Evolutionary conservation across 2,797 vertebrate genomes (phyloP).

Genomic region (Phoebastria nigripes): DNA sequence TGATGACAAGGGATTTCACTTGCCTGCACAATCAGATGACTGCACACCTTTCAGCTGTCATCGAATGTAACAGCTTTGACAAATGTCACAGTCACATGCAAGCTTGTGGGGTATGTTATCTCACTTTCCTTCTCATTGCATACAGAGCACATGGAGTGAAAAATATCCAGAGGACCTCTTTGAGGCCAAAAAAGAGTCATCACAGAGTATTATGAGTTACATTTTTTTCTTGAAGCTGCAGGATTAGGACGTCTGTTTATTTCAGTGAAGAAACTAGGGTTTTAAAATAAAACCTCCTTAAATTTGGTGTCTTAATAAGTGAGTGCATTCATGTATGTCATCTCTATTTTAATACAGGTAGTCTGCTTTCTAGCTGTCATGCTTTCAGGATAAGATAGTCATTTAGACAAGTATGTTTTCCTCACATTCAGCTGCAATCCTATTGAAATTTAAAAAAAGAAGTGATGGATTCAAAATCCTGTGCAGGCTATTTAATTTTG

Average conservation of each 20-base stretch:
- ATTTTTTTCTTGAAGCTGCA: background rate
- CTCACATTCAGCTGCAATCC: background rate
- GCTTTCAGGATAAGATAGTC: background rate
- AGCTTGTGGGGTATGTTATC: background rate
- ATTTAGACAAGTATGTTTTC: background rate
- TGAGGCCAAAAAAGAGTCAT: background rate
- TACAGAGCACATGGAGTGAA: background rate
- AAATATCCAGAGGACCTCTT: background rate
- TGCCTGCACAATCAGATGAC: background rate
- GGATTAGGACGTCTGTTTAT: background rate
- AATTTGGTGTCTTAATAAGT: background rate
- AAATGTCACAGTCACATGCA: background rate
- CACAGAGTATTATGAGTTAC: fast-evolving
- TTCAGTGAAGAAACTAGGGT: background rate
- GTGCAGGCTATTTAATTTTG: background rate
- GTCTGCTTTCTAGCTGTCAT: background rate
- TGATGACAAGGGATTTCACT: background rate
- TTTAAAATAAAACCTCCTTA: background rate
- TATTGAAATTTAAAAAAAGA: background rate
- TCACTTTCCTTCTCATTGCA: background rate
- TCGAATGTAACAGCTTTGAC: background rate
- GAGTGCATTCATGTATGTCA: background rate
- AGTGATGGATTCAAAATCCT: background rate
- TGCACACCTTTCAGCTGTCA: background rate
- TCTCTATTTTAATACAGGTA: background rate